Percentiles rank a stretch among this genome's conserved stretches.
Conservation (phyloP, 2,113 vertebrate species). For the Motacilla alba region DNA sequence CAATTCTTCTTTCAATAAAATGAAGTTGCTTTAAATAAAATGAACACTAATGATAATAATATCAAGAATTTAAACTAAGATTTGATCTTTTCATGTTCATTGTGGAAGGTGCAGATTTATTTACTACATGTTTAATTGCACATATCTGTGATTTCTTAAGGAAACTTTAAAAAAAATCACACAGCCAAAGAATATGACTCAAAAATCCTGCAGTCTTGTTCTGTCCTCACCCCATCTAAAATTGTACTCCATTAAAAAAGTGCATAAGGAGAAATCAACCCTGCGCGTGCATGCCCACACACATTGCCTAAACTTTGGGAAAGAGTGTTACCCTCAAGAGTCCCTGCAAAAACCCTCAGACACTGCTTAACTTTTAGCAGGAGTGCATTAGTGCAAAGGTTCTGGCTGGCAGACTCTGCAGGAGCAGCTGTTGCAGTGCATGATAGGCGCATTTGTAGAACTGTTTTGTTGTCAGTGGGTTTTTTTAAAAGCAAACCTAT, state of each 20-base stretch:
- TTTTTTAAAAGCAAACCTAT: neutral
- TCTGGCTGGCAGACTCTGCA: neutral
- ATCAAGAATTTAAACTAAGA: neutral
- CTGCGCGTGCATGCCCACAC: neutral
- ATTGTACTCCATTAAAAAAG: neutral
- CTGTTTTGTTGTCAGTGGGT: rapidly evolving
- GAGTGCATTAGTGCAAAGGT: neutral
- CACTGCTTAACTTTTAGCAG: neutral
- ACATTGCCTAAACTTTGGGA: neutral
- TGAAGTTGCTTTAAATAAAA: neutral
- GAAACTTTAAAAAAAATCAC: neutral
- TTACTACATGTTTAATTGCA: neutral
- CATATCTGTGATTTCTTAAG: neutral
- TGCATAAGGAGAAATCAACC: neutral
- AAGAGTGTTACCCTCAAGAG: neutral
- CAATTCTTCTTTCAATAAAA: neutral
- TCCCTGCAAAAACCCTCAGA: neutral
- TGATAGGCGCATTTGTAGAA: neutral
- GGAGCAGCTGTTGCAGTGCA: neutral
- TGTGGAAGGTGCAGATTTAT: neutral
- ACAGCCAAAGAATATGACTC: neutral
- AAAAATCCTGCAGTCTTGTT: neutral
- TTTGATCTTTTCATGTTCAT: neutral
- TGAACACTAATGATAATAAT: neutral
- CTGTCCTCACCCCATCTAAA: neutral